Evolutionary conservation across 2,797 vertebrate genomes (phyloP).

Genomic region (Mus spretus): DNA sequence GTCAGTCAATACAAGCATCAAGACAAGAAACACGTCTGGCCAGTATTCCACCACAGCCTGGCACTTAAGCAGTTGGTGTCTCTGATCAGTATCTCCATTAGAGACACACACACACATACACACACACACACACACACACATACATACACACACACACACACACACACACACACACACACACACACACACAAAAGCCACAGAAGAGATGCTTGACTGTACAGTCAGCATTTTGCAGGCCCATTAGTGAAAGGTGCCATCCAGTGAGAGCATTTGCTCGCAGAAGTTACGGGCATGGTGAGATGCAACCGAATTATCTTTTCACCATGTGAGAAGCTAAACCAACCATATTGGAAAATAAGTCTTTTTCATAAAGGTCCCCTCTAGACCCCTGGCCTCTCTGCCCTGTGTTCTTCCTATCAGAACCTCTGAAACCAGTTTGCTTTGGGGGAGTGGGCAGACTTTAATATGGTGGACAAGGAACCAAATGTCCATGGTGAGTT

Average conservation of each 20-base stretch:
- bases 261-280: rapidly evolving
- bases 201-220: background rate
- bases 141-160: too few relatives aligned
- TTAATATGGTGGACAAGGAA: constrained; percentile 81
- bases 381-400: background rate
- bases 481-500: constrained; percentile 85
- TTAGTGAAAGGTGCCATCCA: background rate
- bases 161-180: too few relatives aligned
- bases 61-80: background rate
- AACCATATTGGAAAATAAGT: background rate
- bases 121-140: too few relatives aligned
- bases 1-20: background rate
- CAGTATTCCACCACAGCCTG: background rate
- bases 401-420: constrained; percentile 70
- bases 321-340: background rate
- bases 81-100: background rate
- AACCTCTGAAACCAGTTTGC: constrained; percentile 85
- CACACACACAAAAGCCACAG: background rate
- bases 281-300: background rate
- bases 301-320: background rate
- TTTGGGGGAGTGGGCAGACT: constrained; percentile 81
- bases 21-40: background rate
- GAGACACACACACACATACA: too few relatives aligned
- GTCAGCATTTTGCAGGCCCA: background rate
- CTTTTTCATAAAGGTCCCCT: background rate